Percentiles rank a stretch among this genome's conserved stretches.
These are phyloP conservation scores for Holocentrus rufus DNA, from an alignment of 2,797 vertebrate genomes.

Conservation along the genomic window DNA sequence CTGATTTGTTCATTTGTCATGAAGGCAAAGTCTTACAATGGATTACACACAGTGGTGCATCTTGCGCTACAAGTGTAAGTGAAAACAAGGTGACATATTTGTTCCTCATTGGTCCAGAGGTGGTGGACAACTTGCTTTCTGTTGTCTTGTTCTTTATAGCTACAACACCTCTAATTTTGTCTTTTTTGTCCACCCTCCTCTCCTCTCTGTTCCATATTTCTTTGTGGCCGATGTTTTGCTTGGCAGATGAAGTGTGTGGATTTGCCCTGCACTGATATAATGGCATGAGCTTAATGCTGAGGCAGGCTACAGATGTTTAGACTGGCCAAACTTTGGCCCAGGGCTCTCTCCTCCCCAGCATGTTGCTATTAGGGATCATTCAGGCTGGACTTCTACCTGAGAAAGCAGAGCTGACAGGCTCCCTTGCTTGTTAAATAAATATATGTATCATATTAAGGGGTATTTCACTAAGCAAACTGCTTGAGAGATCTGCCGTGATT, in stretches of 20 bases:
- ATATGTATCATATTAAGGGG: slow-evolving; percentile 22
- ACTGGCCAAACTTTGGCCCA: slow-evolving; percentile 15
- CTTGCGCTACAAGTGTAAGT: too few relatives aligned
- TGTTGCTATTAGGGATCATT: slow-evolving; percentile 36
- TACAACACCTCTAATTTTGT: slow-evolving; percentile 74
- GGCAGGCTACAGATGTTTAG: slow-evolving; percentile 26
- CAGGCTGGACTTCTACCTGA: slow-evolving; percentile 39
- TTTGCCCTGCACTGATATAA: slow-evolving; percentile 61
- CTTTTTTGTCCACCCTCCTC: slow-evolving; percentile 73
- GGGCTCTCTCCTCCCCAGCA: slow-evolving; percentile 11
- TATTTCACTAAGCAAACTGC: slow-evolving; percentile 50
- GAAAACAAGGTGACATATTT: too few relatives aligned
- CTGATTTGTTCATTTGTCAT: too few relatives aligned
- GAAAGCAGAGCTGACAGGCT: slow-evolving; percentile 39
- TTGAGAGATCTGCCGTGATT: slow-evolving; percentile 26
- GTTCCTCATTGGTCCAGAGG: too few relatives aligned
- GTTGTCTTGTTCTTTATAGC: slow-evolving; percentile 61
- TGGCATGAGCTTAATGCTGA: slow-evolving; percentile 50
- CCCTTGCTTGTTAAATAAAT: slow-evolving; percentile 42
- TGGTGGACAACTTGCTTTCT: too few relatives aligned
- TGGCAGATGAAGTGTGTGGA: slow-evolving; percentile 69
- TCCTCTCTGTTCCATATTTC: background rate
- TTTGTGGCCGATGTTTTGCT: slow-evolving; percentile 30
- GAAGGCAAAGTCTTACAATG: too few relatives aligned
- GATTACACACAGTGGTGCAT: too few relatives aligned